Percentiles rank a stretch among this genome's conserved stretches.
Conservation (phyloP, 2,113 vertebrate genomes). For the Paralichthys olivaceus region DNA sequence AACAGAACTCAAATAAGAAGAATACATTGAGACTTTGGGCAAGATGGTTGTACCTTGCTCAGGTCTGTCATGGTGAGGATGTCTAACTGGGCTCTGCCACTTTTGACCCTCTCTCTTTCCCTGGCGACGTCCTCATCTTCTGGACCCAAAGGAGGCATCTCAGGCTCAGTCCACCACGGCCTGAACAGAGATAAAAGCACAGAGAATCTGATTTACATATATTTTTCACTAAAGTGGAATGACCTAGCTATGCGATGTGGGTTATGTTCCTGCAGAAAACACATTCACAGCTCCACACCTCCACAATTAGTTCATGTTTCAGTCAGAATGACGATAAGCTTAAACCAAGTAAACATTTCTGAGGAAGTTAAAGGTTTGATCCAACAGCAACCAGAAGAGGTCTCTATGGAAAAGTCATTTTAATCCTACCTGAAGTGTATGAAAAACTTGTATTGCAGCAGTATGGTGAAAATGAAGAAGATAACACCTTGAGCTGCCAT, state of each 20-base stretch:
- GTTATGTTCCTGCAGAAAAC: not conserved
- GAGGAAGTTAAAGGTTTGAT: no score
- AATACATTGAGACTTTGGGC: not conserved
- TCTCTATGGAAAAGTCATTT: not conserved
- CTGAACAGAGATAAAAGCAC: constrained; percentile 51
- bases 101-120: constrained; percentile 81
- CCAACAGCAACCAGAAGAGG: no score
- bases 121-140: constrained; percentile 84
- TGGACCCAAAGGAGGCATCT: constrained; percentile 74
- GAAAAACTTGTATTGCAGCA: constrained; percentile 86
- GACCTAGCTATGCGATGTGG: not conserved
- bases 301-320: not conserved
- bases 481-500: constrained; percentile 83
- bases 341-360: no score
- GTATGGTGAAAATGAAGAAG: constrained; percentile 85
- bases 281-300: not conserved
- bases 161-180: constrained; percentile 67
- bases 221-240: not conserved
- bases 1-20: not conserved
- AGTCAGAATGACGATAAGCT: not conserved
- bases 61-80: constrained; percentile 82
- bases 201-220: not conserved
- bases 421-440: constrained; percentile 70
- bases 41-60: constrained; percentile 63
- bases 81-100: constrained; percentile 76